Conservation (phyloP, 2,113 vertebrate species). For the Notarius quadriscutis region DNA sequence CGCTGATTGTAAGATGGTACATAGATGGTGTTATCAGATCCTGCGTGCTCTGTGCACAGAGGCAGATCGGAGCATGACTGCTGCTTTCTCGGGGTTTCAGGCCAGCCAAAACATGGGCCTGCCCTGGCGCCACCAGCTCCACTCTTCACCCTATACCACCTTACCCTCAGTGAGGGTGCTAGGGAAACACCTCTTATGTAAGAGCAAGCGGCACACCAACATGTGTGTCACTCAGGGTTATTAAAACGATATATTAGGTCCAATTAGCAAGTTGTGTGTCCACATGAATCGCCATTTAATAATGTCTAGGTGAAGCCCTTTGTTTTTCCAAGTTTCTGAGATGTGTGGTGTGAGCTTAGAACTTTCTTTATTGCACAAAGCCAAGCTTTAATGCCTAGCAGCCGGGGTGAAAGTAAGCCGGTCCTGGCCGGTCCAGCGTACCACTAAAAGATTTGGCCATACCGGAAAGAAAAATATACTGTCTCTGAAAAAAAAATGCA, state of each 20-base stretch:
- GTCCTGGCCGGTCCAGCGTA: no score
- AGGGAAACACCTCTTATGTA: constrained; percentile 55
- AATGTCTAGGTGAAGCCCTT: not conserved
- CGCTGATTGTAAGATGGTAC: constrained; percentile 60
- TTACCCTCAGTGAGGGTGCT: constrained; percentile 38
- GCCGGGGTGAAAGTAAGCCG: no score
- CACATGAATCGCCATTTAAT: not conserved
- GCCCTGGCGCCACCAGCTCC: constrained; percentile 66
- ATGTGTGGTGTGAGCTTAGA: not conserved
- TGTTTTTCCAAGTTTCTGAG: not conserved
- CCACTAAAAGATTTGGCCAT: no score
- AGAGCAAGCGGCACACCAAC: constrained; percentile 1
- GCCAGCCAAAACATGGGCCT: constrained; percentile 71
- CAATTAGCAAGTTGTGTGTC: not conserved
- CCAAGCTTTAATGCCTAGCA: not conserved
- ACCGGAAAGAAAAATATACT: no score
- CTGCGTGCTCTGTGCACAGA: constrained; percentile 43
- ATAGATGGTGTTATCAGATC: constrained; percentile 68
- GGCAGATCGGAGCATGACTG: constrained; percentile 53
- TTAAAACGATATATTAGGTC: constrained; percentile 2
- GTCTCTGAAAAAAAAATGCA: no score
- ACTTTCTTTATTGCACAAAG: not conserved
- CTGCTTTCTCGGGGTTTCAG: constrained; percentile 57
- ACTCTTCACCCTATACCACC: constrained; percentile 26
- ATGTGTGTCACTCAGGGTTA: not conserved